Base-by-base conservation (phyloP, 2,113 vertebrate genomes). In the Orycteropus afer region DNA sequence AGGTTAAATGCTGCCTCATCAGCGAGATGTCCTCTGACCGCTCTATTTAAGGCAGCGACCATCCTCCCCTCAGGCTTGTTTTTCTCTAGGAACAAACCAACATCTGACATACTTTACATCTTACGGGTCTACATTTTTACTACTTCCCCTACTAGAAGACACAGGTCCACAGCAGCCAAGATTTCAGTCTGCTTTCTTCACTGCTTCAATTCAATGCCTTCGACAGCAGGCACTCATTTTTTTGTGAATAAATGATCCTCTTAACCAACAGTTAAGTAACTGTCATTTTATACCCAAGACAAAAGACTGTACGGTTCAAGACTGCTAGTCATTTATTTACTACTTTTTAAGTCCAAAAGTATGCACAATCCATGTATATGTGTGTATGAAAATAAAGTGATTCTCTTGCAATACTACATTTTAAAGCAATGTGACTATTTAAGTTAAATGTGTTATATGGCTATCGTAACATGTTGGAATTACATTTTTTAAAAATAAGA, bases 341-440 rank as follows among this genome's bases (percentile, higher is more conserved):
- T 40, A 25, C 34, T 77, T 80, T 85, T 89, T 59, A 92, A 85
- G 37, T 61, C 37, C 65, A 85, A 73, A 85, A 73, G 22, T 40
- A 86, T 37, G 34, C 2, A 83, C 51, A 94, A 93, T n/a, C 76
- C 12, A n/a, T n/a, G 1, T 45, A 37, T n/a, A 71, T 10, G 3
- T 86, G 3, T 55, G 17, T 53, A n/a, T 79, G 88, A 78, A 95
- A 94, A 95, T 61, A 67, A 94, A 93, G 37, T 77, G 34, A 47
- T 34, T 80, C 51, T 85, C 71, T 86, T 63, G 67, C 40, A 90
- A 89, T 71, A 49, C 22, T 17, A 92, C 25, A 77, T 89, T 92
- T 61, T 65, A 79, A 94, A 94, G 32, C 40, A 93, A 63, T 81
- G 61, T 74, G 76, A 93, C 84, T 49, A 91, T 73, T 93, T 67